A percentile compares a stretch with the other conserved stretches of the same genome.
Evolutionary conservation across 2,113 vertebrate genomes (phyloP).

Genomic region (Eira barbara): DNA sequence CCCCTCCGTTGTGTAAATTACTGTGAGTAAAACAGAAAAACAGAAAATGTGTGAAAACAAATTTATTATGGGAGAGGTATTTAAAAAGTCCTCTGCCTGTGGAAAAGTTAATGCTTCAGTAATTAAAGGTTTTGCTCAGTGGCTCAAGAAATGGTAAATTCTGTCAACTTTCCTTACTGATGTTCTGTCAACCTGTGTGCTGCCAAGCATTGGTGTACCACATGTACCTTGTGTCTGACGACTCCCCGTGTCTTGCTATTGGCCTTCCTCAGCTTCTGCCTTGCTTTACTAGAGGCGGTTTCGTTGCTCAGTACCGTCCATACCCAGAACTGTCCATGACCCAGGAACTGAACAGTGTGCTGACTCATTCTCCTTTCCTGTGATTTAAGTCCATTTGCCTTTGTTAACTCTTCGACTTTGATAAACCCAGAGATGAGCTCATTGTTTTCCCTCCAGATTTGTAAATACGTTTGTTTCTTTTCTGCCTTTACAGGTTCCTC

Average conservation of each 20-base stretch:
- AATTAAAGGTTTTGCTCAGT: neutral
- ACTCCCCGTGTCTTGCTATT: too few relatives aligned
- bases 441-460: neutral
- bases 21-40: neutral
- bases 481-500: conserved; percentile 87
- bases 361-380: neutral
- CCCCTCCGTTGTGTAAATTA: neutral
- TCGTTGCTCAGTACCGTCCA: neutral
- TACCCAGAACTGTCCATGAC: neutral
- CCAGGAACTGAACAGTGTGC: neutral
- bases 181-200: neutral
- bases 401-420: neutral
- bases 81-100: conserved; percentile 2
- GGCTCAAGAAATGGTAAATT: neutral
- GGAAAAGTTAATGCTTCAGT: neutral
- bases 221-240: neutral
- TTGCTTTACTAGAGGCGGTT: neutral
- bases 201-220: neutral
- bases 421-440: neutral
- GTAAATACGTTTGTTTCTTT: neutral
- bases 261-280: neutral
- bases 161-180: neutral
- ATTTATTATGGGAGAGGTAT: neutral
- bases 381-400: neutral
- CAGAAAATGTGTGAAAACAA: neutral